Percentiles rank a stretch among this genome's conserved stretches.
Conservation (phyloP, 2,113 vertebrate genomes). For the Morone saxatilis region DNA sequence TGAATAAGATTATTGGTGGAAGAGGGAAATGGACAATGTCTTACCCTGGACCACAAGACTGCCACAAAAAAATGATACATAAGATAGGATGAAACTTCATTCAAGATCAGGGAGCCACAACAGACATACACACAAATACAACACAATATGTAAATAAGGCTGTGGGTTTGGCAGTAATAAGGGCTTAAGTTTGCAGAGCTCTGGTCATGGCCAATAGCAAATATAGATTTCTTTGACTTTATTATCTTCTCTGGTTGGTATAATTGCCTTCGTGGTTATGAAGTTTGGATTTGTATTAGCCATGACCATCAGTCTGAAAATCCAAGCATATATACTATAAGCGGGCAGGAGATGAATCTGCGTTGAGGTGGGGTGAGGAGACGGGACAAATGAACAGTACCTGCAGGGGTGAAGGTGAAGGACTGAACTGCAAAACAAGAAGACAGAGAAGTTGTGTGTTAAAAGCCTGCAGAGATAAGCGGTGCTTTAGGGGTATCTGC, state of each 20-base stretch:
- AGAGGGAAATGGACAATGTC: conserved; percentile 29
- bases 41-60: conserved; percentile 42
- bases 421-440: conserved; percentile 94
- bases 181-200: conserved; percentile 36
- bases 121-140: conserved; percentile 51
- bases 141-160: conserved; percentile 43
- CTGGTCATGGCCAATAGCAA: conserved; percentile 58
- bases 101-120: conserved; percentile 36
- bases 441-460: conserved; percentile 89
- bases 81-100: conserved; percentile 46
- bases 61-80: conserved; percentile 26
- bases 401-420: conserved; percentile 94
- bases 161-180: conserved; percentile 22
- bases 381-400: conserved; percentile 91
- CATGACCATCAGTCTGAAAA: conserved; percentile 53
- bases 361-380: conserved; percentile 69
- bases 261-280: neutral
- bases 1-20: conserved; percentile 18
- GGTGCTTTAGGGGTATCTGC: conserved; percentile 70
- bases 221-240: neutral
- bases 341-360: conserved; percentile 51
- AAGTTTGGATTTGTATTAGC: conserved; percentile 55
- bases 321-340: conserved; percentile 38
- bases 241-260: conserved; percentile 4
- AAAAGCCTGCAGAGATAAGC: conserved; percentile 81